phyloP scores from a whole-genome alignment of 1,140 invertebrate genomes.

The Probaryconus sp. region DNA sequence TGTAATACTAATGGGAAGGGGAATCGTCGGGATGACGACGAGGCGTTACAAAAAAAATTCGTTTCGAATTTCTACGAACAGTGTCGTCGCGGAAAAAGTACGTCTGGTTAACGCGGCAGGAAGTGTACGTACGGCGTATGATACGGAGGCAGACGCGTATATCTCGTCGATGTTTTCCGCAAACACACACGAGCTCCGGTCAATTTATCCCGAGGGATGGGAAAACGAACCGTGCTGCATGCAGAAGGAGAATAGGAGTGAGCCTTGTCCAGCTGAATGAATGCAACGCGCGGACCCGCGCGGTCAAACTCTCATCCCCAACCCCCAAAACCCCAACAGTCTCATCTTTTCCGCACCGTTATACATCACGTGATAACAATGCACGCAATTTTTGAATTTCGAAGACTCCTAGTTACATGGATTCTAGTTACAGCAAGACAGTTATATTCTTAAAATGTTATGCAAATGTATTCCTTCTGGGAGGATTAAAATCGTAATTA shows the following conservation, averaged over 20 bases:
- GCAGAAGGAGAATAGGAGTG: conserved; percentile 62
- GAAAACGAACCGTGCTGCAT: conserved; percentile 41
- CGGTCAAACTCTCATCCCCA: conserved; percentile 56
- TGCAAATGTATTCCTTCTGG: too few relatives aligned
- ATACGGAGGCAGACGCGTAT: conserved; percentile 63
- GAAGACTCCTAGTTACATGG: neutral
- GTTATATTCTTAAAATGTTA: neutral
- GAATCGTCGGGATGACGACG: conserved; percentile 23
- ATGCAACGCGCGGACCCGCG: conserved; percentile 70
- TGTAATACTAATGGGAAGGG: conserved; percentile 10
- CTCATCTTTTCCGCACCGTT: conserved; percentile 29
- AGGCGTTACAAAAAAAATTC: conserved; percentile 59
- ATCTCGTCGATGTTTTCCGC: conserved; percentile 75
- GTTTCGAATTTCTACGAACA: conserved; percentile 69
- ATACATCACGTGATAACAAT: conserved; percentile 18
- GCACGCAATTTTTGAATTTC: conserved; percentile 24
- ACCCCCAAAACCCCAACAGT: conserved; percentile 4
- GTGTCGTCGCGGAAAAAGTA: conserved; percentile 61
- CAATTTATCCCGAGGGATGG: conserved; percentile 77
- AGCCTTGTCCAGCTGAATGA: conserved; percentile 74
- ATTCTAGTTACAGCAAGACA: neutral
- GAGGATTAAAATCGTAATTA: too few relatives aligned
- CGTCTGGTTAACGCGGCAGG: conserved; percentile 37
- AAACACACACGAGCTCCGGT: conserved; percentile 75
- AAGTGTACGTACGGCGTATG: conserved; percentile 60